Percentiles rank a stretch among this genome's conserved stretches.
phyloP scores from a whole-genome alignment of 2,797 vertebrate genomes.

The Enteromius mattozi region DNA sequence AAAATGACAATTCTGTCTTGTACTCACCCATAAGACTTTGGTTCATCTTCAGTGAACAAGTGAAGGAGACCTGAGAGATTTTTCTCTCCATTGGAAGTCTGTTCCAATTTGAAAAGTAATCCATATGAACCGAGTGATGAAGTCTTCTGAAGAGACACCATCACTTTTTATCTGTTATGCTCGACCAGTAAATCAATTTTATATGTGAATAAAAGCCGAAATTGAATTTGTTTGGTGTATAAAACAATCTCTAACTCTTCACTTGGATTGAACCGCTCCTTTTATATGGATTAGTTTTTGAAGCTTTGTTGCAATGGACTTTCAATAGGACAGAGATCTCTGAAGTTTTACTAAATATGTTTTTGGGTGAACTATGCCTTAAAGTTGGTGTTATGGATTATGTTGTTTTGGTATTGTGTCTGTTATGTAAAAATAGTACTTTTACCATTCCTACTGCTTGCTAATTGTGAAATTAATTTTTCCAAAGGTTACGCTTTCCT shows the following conservation, averaged over 20 bases:
- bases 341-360: background rate
- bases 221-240: background rate
- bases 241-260: background rate
- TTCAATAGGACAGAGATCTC: background rate
- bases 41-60: background rate
- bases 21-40: background rate
- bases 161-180: background rate
- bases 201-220: constrained; percentile 9
- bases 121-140: background rate
- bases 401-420: background rate
- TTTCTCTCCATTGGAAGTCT: background rate
- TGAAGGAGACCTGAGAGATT: background rate
- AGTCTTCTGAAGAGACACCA: background rate
- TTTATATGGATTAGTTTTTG: background rate
- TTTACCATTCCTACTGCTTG: background rate
- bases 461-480: background rate
- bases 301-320: background rate
- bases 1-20: background rate
- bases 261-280: background rate
- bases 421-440: background rate
- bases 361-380: background rate
- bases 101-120: background rate
- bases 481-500: constrained; percentile 94
- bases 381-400: background rate
- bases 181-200: background rate